Evolutionary conservation across 2,888 invertebrate genomes (phyloP), one percentile per base, ranked within the genome.

Genomic region (Cantharis flavilabris): DNA sequence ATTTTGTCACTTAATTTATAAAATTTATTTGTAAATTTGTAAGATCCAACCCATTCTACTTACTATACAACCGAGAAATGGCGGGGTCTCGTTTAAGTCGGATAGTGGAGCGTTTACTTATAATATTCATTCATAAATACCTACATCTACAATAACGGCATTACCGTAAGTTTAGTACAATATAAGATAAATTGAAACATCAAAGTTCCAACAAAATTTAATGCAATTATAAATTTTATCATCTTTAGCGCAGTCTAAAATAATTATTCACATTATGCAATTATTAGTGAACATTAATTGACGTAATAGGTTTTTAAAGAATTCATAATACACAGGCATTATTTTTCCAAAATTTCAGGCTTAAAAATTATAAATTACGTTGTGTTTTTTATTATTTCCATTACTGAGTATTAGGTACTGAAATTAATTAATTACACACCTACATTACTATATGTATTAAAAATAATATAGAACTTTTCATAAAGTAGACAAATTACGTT

Each of bases 111-210:
- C n/a, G n/a, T n/a, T n/a, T n/a, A n/a, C n/a, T n/a, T n/a, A n/a
- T n/a, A n/a, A n/a, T n/a, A n/a, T n/a, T n/a, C n/a, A n/a, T n/a
- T n/a, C 13, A 33, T 1, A 33, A 33, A 33, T 33, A 33, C 10
- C 72, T 79, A 84, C 84, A 76, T 83, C 81, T 49, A 82, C 13
- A 67, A 82, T 83, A 63, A 85, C 78, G 77, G 83, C 82, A 72
- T 85, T 84, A 28, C 84, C 84, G 75, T 80, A 84, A 82, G 83
- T 84, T 72, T 84, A 84, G 74, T 84, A 84, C 70, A 84, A 78
- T n/a, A n/a, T n/a, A n/a, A n/a, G n/a, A n/a, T n/a, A 16, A 16
- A 16, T 16, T 16, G 83, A 49, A 78, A 78, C 79, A 85, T 77
- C 83, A 85, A 83, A 4, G 84, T 81, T 3, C 74, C 65, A 18